Percentiles rank a stretch among this genome's conserved stretches.
These are phyloP conservation scores for Leuciscus idus DNA, from an alignment of 2,113 vertebrate genomes.

Conservation along the genomic window DNA sequence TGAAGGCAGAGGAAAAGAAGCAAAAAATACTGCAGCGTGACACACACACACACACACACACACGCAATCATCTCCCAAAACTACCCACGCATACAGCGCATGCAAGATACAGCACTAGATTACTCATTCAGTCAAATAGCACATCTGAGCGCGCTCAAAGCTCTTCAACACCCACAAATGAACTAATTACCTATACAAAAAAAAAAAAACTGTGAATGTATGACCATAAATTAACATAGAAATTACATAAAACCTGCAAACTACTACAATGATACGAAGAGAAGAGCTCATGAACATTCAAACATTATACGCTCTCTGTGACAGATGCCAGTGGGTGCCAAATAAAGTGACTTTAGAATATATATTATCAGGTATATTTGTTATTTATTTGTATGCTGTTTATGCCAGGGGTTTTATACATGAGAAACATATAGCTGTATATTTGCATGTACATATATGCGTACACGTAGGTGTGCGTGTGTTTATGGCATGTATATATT, in stretches of 20 bases:
- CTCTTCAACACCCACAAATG: constrained; percentile 19
- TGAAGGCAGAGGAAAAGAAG: neutral
- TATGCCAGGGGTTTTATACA: neutral
- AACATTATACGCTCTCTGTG: neutral
- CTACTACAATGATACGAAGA: neutral
- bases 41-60: constrained; percentile 4
- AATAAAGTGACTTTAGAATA: neutral
- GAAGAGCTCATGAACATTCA: neutral
- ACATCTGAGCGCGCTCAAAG: neutral
- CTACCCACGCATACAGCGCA: constrained; percentile 7
- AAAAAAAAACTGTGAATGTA: constrained; percentile 7
- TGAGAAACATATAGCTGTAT: neutral
- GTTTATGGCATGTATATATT: too few species aligned
- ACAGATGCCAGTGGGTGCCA: neutral
- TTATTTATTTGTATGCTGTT: neutral
- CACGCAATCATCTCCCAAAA: constrained; percentile 8
- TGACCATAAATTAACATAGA: constrained; percentile 6
- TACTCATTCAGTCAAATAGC: constrained; percentile 37
- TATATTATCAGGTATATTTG: neutral
- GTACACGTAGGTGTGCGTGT: too few species aligned
- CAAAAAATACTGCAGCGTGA: constrained; percentile 25
- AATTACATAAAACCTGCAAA: neutral
- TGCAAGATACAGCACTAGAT: neutral
- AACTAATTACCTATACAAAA: neutral
- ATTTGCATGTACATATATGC: too few species aligned